These are phyloP conservation scores for Ramphastos sulfuratus DNA, from an alignment of 2,113 vertebrate genomes.

Conservation along the genomic window DNA sequence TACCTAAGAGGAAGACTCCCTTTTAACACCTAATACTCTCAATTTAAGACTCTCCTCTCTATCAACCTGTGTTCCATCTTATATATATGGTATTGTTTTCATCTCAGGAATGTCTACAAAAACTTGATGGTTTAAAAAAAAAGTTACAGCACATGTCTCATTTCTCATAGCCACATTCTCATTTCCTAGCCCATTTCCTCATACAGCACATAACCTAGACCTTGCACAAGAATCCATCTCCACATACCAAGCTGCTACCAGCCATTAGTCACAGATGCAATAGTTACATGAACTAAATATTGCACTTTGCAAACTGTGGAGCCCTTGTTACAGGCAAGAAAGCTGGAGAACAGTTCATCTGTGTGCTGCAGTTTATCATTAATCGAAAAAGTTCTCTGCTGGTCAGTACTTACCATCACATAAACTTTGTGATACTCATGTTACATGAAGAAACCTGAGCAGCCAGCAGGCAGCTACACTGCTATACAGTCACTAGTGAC, in stretches of 20 bases:
- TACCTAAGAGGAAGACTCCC: background rate
- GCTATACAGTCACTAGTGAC: background rate
- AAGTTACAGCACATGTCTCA: background rate
- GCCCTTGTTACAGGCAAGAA: background rate
- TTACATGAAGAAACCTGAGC: background rate
- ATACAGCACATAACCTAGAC: background rate
- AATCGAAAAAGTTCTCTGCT: background rate
- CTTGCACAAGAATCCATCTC: background rate
- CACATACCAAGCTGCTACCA: background rate
- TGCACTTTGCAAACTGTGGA: background rate
- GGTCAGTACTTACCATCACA: background rate
- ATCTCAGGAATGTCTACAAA: background rate
- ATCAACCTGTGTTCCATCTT: background rate
- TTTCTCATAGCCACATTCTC: background rate
- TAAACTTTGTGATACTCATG: background rate
- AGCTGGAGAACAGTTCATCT: background rate
- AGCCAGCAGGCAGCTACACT: background rate
- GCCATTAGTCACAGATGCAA: background rate
- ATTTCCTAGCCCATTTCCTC: background rate
- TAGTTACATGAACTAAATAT: background rate
- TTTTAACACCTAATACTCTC: background rate
- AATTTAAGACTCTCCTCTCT: background rate
- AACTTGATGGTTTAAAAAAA: too few relatives aligned
- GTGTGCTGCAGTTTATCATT: background rate
- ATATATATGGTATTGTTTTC: accelerated